Evolutionary conservation across 1,140 invertebrate species (phyloP), one percentile per base, ranked within the genome.

Genomic region (Orchesella cincta): DNA sequence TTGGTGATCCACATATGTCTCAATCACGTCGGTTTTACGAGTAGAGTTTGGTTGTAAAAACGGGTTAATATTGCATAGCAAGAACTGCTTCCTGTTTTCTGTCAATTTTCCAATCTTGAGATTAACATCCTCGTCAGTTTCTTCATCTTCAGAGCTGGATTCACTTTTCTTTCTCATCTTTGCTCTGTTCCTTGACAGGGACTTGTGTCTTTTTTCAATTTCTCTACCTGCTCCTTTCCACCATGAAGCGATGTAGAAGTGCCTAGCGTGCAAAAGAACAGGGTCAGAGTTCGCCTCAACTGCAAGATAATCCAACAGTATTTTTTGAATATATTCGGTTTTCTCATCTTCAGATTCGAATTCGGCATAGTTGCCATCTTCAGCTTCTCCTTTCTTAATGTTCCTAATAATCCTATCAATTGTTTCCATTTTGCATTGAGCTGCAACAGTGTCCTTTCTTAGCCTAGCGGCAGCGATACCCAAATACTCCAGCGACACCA

Each of bases 211-310:
- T 36, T 87, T 88, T 78, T 90, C 90, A 73, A 93, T 93, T 83
- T 96, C 93, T 33, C 91, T 88, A 3, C 92, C 90, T 75, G 94
- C 91, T 85, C 98, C 96, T 78, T 94, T 89, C 85, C 97, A 99
- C 98, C 98, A 99, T 84, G 98, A 96, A 0, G 94, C 93, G 64
- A 98, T 91, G 86, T 98, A 98, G 87, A 99, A 99, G 84, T 95
- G 92, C 26, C 96, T 88, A 0, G 96, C 93, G 86, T 95, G 93
- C 71, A 91, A 91, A 85, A 93, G 89, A 0, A 93, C 92, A 78
- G 94, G 93, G 84, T 98, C 95, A 83, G 92, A 93, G 82, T 96
- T 93, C 8, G 93, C 93, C 84, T 95, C 94, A n/a, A 96, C 93
- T 8, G 95, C 94, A n/a, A 99, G 87, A 86, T 98, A 99, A 86